Conservation (phyloP, 1,140 invertebrate genomes). For the Megalonaias nervosa region DNA sequence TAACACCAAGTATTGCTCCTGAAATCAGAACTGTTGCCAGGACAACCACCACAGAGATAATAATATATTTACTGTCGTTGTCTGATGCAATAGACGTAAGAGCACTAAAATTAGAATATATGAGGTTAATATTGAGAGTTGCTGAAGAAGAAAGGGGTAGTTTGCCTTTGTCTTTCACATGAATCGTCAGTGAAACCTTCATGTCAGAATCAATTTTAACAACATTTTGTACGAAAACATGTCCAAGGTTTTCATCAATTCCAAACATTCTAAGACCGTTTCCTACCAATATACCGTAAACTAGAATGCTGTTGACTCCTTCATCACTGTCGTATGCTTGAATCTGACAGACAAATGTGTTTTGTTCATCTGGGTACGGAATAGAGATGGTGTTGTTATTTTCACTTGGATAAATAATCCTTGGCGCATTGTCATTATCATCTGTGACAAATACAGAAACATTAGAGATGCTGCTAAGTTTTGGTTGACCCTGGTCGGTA, state of each 20-base stretch:
- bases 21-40: slow-evolving; percentile 30
- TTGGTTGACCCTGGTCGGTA: slow-evolving; percentile 80
- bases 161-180: slow-evolving; percentile 21
- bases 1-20: slow-evolving; percentile 28
- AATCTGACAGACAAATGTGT: slow-evolving; percentile 32
- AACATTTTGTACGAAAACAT: slow-evolving; percentile 2
- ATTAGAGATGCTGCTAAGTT: slow-evolving; percentile 73
- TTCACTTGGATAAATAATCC: slow-evolving; percentile 61
- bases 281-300: slow-evolving; percentile 46
- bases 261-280: slow-evolving; percentile 83
- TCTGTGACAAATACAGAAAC: slow-evolving; percentile 73
- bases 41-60: slow-evolving; percentile 30
- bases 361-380: slow-evolving; percentile 41
- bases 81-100: not conserved
- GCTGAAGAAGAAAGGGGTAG: slow-evolving; percentile 9
- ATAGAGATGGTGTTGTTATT: slow-evolving; percentile 50
- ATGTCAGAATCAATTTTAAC: slow-evolving; percentile 28
- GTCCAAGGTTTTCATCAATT: slow-evolving; percentile 88
- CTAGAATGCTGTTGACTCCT: slow-evolving; percentile 41
- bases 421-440: slow-evolving; percentile 94
- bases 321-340: slow-evolving; percentile 54
- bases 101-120: slow-evolving; percentile 28
- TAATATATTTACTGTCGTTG: slow-evolving; percentile 20
- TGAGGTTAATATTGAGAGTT: slow-evolving; percentile 13
- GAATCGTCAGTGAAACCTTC: slow-evolving; percentile 12